Percentiles rank a stretch among this genome's conserved stretches.
These are phyloP conservation scores for Diabrotica balteata DNA, from an alignment of 2,888 invertebrate species.

Conservation along the genomic window DNA sequence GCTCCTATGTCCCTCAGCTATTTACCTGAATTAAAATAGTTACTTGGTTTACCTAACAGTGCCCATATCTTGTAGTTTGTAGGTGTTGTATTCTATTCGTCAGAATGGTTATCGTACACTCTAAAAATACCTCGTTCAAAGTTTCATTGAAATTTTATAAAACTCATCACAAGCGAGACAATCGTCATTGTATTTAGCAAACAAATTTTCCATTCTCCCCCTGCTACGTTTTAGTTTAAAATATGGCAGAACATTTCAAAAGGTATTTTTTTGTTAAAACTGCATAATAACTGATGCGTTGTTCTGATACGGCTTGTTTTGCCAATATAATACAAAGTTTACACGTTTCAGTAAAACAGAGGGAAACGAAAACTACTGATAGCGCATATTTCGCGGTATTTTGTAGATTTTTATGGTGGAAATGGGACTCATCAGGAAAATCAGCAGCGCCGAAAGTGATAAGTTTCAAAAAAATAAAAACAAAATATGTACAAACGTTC, in stretches of 20 bases:
- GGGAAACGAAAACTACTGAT: slow-evolving; percentile 32
- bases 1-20: too few relatives aligned
- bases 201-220: slow-evolving; percentile 18
- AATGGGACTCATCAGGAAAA: slow-evolving; percentile 17
- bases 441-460: slow-evolving; percentile 1
- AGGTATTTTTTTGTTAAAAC: slow-evolving; percentile 38
- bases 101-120: background rate
- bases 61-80: too few relatives aligned
- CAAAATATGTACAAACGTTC: too few relatives aligned
- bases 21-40: too few relatives aligned
- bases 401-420: slow-evolving; percentile 15
- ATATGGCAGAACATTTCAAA: slow-evolving; percentile 25
- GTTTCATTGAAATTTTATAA: slow-evolving; percentile 17
- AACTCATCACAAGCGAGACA: slow-evolving; percentile 22
- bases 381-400: slow-evolving; percentile 24
- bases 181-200: slow-evolving; percentile 23
- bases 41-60: too few relatives aligned
- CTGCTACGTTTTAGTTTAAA: slow-evolving; percentile 14
- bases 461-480: too few relatives aligned
- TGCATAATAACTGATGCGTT: slow-evolving; percentile 37
- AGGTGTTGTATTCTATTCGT: too few relatives aligned
- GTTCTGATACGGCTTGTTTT: slow-evolving; percentile 41
- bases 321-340: slow-evolving; percentile 46
- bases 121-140: background rate
- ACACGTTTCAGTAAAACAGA: slow-evolving; percentile 42